Percentiles rank a stretch among this genome's conserved stretches.
These are phyloP conservation scores for Ennomos erosarius DNA, from an alignment of 2,888 invertebrate genomes.

Conservation along the genomic window DNA sequence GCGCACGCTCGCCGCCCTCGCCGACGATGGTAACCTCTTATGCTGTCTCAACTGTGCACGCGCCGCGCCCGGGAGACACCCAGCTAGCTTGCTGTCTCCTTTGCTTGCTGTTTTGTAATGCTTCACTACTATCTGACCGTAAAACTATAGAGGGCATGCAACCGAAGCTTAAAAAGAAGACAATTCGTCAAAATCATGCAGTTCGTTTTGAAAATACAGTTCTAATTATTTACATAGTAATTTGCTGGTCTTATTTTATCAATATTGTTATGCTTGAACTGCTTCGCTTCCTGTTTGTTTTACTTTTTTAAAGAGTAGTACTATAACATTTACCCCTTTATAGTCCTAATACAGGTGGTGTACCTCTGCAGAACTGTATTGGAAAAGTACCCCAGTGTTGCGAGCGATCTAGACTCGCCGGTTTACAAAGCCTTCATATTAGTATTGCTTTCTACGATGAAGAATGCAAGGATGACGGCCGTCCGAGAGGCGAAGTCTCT, in stretches of 20 bases:
- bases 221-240: too few species aligned
- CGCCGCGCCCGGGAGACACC: too few species aligned
- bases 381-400: slow-evolving; percentile 87
- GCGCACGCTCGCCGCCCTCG: slow-evolving; percentile 89
- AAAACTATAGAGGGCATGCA: too few species aligned
- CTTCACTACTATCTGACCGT: too few species aligned
- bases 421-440: slow-evolving; percentile 90
- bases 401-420: slow-evolving; percentile 87
- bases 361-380: slow-evolving; percentile 90
- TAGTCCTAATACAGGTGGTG: slow-evolving; percentile 88
- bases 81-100: background rate
- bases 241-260: too few species aligned
- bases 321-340: slow-evolving; percentile 78
- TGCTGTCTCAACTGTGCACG: too few species aligned
- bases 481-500: slow-evolving; percentile 86
- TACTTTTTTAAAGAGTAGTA: slow-evolving; percentile 47
- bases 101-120: background rate
- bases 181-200: too few species aligned
- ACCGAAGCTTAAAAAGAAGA: too few species aligned
- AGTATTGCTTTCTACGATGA: slow-evolving; percentile 87
- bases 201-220: too few species aligned
- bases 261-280: background rate
- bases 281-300: slow-evolving; percentile 12
- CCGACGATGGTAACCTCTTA: slow-evolving; percentile 86
- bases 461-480: slow-evolving; percentile 87